These are phyloP conservation scores for Brachionus koreanus DNA, from an alignment of 1,140 invertebrate species.

Conservation along the genomic window DNA sequence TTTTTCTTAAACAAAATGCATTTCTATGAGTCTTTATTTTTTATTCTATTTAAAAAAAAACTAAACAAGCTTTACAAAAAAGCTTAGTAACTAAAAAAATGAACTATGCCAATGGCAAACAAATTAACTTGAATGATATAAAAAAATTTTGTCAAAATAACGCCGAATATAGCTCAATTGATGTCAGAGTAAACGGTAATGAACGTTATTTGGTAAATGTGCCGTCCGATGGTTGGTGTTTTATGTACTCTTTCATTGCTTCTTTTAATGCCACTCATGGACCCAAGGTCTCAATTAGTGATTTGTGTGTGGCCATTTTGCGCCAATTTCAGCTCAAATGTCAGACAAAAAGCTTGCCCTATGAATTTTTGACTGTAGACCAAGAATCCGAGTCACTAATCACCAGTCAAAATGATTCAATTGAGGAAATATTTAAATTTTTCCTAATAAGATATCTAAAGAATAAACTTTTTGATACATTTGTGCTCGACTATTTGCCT, in stretches of 20 bases:
- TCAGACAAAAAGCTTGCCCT: not conserved
- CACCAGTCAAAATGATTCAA: not conserved
- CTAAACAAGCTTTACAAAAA: constrained; percentile 26
- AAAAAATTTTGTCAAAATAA: not conserved
- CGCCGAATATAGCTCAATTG: too few species aligned
- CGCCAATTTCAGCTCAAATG: not conserved
- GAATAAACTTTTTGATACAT: not conserved
- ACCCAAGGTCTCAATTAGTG: not conserved
- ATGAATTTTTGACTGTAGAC: not conserved
- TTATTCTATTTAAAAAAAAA: not conserved
- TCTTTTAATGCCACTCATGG: not conserved
- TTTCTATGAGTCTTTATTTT: not conserved
- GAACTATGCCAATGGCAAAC: not conserved
- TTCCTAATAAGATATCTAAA: not conserved
- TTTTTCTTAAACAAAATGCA: not conserved
- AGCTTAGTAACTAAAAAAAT: not conserved
- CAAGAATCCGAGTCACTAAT: not conserved
- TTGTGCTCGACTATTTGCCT: constrained; percentile 17
- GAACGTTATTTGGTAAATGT: not conserved
- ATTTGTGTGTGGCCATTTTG: not conserved
- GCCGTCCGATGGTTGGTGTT: constrained; percentile 34
- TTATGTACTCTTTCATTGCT: constrained; percentile 11
- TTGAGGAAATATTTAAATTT: constrained; percentile 3
- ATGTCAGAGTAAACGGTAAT: not conserved
- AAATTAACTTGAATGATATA: not conserved